phyloP scores from a whole-genome alignment of 2,888 invertebrate genomes.

The Sycophila texana region DNA sequence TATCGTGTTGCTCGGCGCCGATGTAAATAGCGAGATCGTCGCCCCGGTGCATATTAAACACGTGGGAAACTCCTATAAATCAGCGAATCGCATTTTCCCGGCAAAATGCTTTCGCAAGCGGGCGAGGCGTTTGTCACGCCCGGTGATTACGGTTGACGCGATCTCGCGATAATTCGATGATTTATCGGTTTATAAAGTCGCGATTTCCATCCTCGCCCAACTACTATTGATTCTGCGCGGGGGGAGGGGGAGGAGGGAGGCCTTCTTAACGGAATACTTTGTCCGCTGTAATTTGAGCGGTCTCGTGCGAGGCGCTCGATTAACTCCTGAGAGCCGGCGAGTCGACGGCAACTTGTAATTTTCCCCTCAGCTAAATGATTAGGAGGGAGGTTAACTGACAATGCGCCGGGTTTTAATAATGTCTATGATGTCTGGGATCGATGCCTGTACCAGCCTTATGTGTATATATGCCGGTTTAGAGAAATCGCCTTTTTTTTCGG shows the following conservation, averaged over 20 bases:
- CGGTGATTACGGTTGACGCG: slow-evolving; percentile 57
- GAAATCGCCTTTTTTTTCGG: no score
- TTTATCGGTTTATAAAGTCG: slow-evolving; percentile 35
- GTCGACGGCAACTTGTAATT: slow-evolving; percentile 2
- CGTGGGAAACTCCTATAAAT: slow-evolving; percentile 52
- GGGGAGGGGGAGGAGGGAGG: background rate
- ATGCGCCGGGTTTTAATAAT: no score
- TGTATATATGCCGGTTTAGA: no score
- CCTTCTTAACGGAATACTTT: background rate
- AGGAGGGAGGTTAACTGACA: background rate
- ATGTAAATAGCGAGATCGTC: background rate
- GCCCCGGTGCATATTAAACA: slow-evolving; percentile 8
- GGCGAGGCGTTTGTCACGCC: slow-evolving; percentile 27
- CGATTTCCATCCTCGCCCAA: slow-evolving; percentile 12
- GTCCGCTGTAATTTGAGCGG: no score
- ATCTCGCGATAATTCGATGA: slow-evolving; percentile 7
- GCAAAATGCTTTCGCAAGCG: background rate
- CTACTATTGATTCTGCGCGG: slow-evolving; percentile 32
- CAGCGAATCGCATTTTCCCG: slow-evolving; percentile 25
- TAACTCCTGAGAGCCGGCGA: background rate
- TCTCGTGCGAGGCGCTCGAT: no score
- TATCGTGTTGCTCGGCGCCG: background rate
- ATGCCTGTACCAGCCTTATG: no score
- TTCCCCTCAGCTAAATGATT: background rate
- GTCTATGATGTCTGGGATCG: no score